A percentile compares a stretch with the other conserved stretches of the same genome.
phyloP scores from a whole-genome alignment of 2,113 vertebrate genomes.

The Hoplias malabaricus region DNA sequence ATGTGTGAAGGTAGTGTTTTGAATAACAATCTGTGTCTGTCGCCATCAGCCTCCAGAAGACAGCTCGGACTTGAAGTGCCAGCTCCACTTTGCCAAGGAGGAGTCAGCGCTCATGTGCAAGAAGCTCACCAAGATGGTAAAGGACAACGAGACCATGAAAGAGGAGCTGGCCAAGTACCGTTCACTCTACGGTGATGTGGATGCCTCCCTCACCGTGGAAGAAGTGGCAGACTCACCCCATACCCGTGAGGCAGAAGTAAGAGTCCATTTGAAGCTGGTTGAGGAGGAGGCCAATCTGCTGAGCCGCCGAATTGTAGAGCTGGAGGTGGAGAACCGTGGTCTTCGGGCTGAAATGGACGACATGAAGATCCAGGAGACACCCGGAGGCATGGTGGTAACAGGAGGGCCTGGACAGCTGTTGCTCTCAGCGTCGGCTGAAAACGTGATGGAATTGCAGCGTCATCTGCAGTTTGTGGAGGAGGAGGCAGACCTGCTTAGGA shows the following conservation, averaged over 20 bases:
- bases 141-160: slow-evolving; percentile 94
- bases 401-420: slow-evolving; percentile 54
- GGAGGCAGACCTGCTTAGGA: slow-evolving; percentile 91
- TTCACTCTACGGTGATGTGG: slow-evolving; percentile 89
- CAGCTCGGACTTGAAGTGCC: slow-evolving; percentile 93
- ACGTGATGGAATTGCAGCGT: slow-evolving; percentile 86
- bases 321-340: slow-evolving; percentile 97
- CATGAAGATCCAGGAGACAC: slow-evolving; percentile 84
- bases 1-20: not conserved
- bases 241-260: slow-evolving; percentile 90
- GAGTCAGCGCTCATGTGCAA: slow-evolving; percentile 97
- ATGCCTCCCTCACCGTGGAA: slow-evolving; percentile 85
- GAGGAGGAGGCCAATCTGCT: slow-evolving; percentile 98
- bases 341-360: slow-evolving; percentile 94
- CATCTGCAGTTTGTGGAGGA: slow-evolving; percentile 98
- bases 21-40: not conserved
- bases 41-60: slow-evolving; percentile 76
- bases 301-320: slow-evolving; percentile 92
- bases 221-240: slow-evolving; percentile 92
- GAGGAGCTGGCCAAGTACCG: slow-evolving; percentile 92
- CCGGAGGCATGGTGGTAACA: slow-evolving; percentile 60
- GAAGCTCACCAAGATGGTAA: slow-evolving; percentile 94
- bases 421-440: slow-evolving; percentile 81
- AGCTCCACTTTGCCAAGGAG: slow-evolving; percentile 97
- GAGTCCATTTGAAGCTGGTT: slow-evolving; percentile 93